Evolutionary conservation across 1,140 invertebrate species (phyloP).

Genomic region (Drosophila tropicalis): DNA sequence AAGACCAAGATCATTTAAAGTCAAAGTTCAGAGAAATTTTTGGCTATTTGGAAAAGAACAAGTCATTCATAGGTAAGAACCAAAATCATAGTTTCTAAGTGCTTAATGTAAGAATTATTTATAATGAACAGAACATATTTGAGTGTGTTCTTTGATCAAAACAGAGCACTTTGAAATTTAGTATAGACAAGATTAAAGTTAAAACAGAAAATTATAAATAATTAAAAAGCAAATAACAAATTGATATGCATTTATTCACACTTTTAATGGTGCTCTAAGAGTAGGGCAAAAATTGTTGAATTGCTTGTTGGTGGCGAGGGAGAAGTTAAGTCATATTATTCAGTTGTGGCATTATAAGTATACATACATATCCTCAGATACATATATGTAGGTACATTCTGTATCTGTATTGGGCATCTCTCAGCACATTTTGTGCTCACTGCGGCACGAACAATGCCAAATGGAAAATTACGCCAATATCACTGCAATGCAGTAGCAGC

Average conservation of each 20-base stretch:
- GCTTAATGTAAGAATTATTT: too few relatives aligned
- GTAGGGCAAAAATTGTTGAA: not conserved
- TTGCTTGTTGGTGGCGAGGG: not conserved
- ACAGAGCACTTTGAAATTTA: too few relatives aligned
- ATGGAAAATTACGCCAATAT: constrained; percentile 55
- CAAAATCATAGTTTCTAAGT: too few relatives aligned
- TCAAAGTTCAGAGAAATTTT: too few relatives aligned
- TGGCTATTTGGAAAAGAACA: too few relatives aligned
- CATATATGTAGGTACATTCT: constrained; percentile 3
- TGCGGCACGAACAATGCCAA: constrained; percentile 60
- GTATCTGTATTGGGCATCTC: constrained; percentile 10
- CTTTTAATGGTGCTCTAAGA: constrained; percentile 45
- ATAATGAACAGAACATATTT: too few relatives aligned
- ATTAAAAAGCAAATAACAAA: constrained; percentile 41
- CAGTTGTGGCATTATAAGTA: constrained; percentile 17
- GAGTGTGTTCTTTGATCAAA: too few relatives aligned
- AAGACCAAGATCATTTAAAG: too few relatives aligned
- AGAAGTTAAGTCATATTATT: not conserved
- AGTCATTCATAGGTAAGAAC: too few relatives aligned
- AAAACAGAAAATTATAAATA: constrained; percentile 53
- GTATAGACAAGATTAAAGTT: not conserved
- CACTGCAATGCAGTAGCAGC: constrained; percentile 63
- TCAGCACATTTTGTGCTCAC: constrained; percentile 31
- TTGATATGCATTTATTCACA: constrained; percentile 72
- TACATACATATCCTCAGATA: too few relatives aligned